Evolutionary conservation across 2,113 vertebrate species (phyloP).

Genomic region (Sorex araneus): DNA sequence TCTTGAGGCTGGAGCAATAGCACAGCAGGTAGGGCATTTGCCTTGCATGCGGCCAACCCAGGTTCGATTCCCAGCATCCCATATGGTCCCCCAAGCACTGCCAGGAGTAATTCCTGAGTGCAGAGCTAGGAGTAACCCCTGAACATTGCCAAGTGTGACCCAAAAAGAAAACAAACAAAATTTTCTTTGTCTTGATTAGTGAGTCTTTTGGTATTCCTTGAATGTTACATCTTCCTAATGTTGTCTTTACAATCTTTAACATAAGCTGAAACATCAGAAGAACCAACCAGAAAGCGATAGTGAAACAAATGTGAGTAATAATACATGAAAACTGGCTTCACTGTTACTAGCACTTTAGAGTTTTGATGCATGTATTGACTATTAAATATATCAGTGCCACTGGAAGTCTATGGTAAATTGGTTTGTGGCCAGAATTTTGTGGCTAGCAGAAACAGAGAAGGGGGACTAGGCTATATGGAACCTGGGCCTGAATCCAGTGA

Average conservation of each 20-base stretch:
- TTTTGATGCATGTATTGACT: background rate
- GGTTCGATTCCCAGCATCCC: too few relatives aligned
- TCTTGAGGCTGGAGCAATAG: too few relatives aligned
- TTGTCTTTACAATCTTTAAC: background rate
- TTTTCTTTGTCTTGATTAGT: conserved; percentile 17
- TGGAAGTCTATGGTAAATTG: background rate
- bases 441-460: background rate
- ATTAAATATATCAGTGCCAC: background rate
- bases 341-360: background rate
- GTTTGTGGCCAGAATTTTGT: background rate
- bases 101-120: too few relatives aligned
- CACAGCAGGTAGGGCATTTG: too few relatives aligned
- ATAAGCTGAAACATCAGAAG: conserved; percentile 6
- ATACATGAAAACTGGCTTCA: background rate
- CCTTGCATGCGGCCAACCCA: too few relatives aligned
- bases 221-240: background rate
- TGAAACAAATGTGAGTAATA: background rate
- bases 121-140: too few relatives aligned
- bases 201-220: background rate
- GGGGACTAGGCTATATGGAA: background rate
- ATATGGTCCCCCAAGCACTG: too few relatives aligned
- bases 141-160: too few relatives aligned
- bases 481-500: background rate
- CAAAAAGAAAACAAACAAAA: background rate
- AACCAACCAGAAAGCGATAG: background rate